Percentiles rank a stretch among this genome's conserved stretches.
phyloP scores from a whole-genome alignment of 2,888 invertebrate species.

The Atethmia centrago region DNA sequence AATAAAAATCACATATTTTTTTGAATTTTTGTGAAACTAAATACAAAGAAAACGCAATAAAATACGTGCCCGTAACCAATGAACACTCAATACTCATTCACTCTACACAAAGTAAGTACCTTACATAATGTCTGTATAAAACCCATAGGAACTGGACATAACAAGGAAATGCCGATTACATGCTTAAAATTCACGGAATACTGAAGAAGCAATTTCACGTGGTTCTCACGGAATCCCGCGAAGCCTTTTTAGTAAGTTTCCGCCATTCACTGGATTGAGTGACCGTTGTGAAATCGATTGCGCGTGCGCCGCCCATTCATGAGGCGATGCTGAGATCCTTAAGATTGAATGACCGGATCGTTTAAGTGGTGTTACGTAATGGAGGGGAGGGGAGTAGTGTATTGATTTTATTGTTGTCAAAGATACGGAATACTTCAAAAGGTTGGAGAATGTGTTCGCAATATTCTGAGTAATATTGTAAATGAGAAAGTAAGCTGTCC shows the following conservation, averaged over 20 bases:
- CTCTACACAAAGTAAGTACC: constrained; percentile 7
- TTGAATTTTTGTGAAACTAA: too few species aligned
- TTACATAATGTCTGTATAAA: constrained; percentile 58
- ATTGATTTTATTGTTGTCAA: constrained; percentile 35
- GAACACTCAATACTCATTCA: constrained; percentile 21
- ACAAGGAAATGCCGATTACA: constrained; percentile 82
- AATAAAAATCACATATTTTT: background rate
- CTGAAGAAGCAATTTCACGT: constrained; percentile 61
- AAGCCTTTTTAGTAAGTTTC: constrained; percentile 78
- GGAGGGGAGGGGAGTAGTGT: constrained; percentile 5
- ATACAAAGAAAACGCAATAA: background rate
- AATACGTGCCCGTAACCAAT: background rate
- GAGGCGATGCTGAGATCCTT: constrained; percentile 74
- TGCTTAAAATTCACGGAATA: constrained; percentile 67
- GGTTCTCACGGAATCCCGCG: constrained; percentile 68
- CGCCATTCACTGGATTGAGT: constrained; percentile 71
- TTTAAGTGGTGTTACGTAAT: constrained; percentile 57
- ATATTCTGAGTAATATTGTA: background rate
- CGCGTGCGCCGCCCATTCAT: constrained; percentile 77
- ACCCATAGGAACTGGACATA: constrained; percentile 69
- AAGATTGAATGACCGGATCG: constrained; percentile 62
- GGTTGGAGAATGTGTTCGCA: background rate
- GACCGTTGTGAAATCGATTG: constrained; percentile 80
- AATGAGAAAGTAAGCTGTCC: constrained; percentile 9
- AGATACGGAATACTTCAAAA: constrained; percentile 18